A percentile compares a stretch with the other conserved stretches of the same genome.
phyloP scores from a whole-genome alignment of 1,140 invertebrate genomes.

The Penaeus indicus region DNA sequence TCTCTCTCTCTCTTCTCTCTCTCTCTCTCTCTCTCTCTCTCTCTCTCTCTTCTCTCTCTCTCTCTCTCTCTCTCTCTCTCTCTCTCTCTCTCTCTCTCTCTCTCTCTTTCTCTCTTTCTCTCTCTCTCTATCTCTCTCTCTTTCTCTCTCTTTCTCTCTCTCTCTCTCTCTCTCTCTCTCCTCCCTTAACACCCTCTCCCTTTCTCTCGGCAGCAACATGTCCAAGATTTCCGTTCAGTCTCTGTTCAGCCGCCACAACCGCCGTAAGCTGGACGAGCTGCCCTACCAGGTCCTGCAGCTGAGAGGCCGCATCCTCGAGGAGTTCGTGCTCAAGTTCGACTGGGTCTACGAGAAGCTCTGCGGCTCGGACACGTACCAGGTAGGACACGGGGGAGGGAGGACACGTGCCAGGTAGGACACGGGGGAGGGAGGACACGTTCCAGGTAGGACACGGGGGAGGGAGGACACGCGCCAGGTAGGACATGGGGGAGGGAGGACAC shows the following conservation, averaged over 20 bases:
- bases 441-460: too few species aligned
- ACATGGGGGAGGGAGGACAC: too few species aligned
- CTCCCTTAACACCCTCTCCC: neutral
- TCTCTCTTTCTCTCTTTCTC: neutral
- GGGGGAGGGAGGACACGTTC: too few species aligned
- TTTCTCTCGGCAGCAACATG: constrained; percentile 67
- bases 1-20: neutral
- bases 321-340: constrained; percentile 76
- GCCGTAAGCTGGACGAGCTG: constrained; percentile 85
- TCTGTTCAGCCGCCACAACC: constrained; percentile 75
- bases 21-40: neutral
- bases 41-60: neutral
- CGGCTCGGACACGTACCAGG: constrained; percentile 75
- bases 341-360: constrained; percentile 84
- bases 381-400: constrained; percentile 52
- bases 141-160: too few species aligned
- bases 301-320: constrained; percentile 69
- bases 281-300: constrained; percentile 77
- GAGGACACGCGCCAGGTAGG: too few species aligned
- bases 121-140: constrained; percentile 14
- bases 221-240: constrained; percentile 57
- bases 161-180: neutral
- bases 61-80: neutral
- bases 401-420: too few species aligned
- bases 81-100: neutral